Base-by-base conservation (phyloP, 2,113 vertebrate species). In the Cheilinus undulatus region DNA sequence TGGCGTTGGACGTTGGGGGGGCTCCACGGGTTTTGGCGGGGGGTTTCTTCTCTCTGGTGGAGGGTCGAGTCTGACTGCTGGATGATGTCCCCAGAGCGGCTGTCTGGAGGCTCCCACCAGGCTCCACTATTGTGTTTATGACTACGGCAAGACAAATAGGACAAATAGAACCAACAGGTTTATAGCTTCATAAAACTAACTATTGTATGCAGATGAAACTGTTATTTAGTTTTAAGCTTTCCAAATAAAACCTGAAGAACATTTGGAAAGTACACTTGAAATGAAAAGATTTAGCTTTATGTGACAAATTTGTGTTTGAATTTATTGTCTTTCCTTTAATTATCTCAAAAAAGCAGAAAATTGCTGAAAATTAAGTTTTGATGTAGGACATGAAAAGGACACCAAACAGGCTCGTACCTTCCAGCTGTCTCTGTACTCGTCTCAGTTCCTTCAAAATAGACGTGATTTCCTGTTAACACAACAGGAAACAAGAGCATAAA, bases 81-180 rank as follows among this genome's bases (percentile, higher is more conserved):
- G 11, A 22, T 0, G 92, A 68, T 3, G 88, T 32, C 68, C 78
- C 92, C 2, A 73, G 83, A 1, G 93, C 80, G 15, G 76, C 71
- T 40, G 93, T 52, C 80, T 95, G 95, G 64, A 95, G 88, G 74
- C 88, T 91, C 54, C 94, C 94, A 2, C 90, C 89, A 27, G 97
- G 97, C 78, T 99, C 97, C 88, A 99, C 93, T 0, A 98, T 95
- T 28, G 95, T 96, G 0, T 99, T 99, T 83, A 99, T 99, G 19
- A 98, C 97, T 99, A 74, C n/a, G 1, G 53, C 43, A 69, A 66
- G 14, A 50, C 32, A 0, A 14, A 64, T 7, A 79, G 6, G 69
- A 76, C 64, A 72, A n/a, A n/a, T n/a, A n/a, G n/a, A n/a, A n/a
- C n/a, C n/a, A n/a, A n/a, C n/a, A n/a, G n/a, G n/a, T n/a, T 32